Evolutionary conservation across 2,888 invertebrate species (phyloP).

Genomic region (Drosophila monieri): DNA sequence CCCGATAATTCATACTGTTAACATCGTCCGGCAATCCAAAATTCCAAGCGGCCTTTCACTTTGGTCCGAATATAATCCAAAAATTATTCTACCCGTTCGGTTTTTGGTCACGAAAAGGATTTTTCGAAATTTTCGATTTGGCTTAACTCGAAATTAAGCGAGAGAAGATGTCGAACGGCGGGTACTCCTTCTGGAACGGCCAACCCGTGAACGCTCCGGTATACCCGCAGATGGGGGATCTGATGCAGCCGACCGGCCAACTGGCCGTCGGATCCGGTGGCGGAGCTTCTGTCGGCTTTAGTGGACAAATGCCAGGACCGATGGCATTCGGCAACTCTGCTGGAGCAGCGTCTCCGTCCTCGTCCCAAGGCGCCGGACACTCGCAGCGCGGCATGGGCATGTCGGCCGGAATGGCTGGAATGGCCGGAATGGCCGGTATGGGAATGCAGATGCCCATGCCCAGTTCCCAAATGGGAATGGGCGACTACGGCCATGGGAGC

Average conservation of each 20-base stretch:
- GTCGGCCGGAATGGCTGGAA: constrained; percentile 7
- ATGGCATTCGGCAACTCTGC: neutral
- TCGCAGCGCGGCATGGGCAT: neutral
- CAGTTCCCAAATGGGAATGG: constrained; percentile 21
- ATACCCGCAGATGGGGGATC: constrained; percentile 40
- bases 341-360: neutral
- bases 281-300: neutral
- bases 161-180: constrained; percentile 21
- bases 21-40: constrained; percentile 31
- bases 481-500: constrained; percentile 6
- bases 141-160: neutral
- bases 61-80: neutral
- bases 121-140: neutral
- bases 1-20: constrained; percentile 17
- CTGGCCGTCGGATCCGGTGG: constrained; percentile 1
- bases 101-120: neutral
- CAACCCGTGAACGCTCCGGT: constrained; percentile 33
- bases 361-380: neutral
- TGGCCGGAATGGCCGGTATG: constrained; percentile 5
- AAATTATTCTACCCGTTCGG: neutral
- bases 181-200: constrained; percentile 37
- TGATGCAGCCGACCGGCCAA: constrained; percentile 19
- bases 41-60: constrained; percentile 8
- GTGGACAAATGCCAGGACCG: neutral
- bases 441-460: constrained; percentile 12